Conservation (phyloP, 2,113 vertebrate genomes). For the Empidonax traillii region DNA sequence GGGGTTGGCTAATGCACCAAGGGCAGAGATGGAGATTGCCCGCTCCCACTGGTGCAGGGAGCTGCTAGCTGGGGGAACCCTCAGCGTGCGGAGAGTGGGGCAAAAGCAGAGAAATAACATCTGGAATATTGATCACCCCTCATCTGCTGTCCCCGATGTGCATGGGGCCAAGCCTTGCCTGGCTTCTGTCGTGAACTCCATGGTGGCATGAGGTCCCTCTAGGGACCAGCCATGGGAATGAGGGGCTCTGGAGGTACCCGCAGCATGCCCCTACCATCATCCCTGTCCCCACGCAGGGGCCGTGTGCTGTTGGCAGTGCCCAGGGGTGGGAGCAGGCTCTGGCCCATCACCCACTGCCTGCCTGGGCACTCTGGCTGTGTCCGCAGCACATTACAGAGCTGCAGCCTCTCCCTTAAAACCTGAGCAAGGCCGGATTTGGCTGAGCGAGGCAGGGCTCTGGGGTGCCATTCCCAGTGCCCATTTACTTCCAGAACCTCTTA, state of each 20-base stretch:
- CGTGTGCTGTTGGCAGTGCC: not conserved
- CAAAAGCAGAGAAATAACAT: accelerated
- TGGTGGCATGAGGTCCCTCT: accelerated
- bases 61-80: not conserved
- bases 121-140: not conserved
- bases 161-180: not conserved
- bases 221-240: accelerated
- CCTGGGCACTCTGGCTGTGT: not conserved
- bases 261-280: not conserved
- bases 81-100: not conserved
- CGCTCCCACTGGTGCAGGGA: not conserved
- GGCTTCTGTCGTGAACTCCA: accelerated
- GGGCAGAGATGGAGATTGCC: not conserved
- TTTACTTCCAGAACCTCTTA: not conserved
- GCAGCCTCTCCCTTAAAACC: not conserved
- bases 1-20: accelerated
- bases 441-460: not conserved
- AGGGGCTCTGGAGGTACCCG: accelerated
- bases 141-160: accelerated
- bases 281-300: accelerated
- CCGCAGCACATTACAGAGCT: not conserved
- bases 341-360: not conserved
- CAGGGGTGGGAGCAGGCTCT: not conserved
- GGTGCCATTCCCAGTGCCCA: not conserved
- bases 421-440: not conserved